Percentiles rank a stretch among this genome's conserved stretches.
phyloP scores from a whole-genome alignment of 2,888 invertebrate genomes.

The Tholera decimalis region DNA sequence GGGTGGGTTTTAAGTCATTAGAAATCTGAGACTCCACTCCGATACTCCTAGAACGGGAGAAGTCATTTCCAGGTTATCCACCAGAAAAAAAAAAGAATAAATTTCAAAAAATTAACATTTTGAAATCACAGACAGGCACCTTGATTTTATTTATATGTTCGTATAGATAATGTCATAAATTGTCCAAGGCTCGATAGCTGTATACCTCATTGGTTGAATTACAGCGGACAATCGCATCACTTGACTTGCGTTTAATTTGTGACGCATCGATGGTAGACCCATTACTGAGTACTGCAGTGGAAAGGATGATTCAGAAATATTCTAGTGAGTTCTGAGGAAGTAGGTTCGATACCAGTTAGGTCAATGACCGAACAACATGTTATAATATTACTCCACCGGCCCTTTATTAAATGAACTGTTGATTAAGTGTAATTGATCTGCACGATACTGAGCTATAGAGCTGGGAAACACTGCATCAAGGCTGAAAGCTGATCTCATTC shows the following conservation, averaged over 20 bases:
- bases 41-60: too few species aligned
- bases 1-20: too few species aligned
- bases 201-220: background rate
- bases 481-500: conserved; percentile 11
- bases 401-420: conserved; percentile 21
- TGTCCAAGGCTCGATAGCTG: background rate
- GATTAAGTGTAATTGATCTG: conserved; percentile 37
- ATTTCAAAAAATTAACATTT: too few species aligned
- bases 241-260: background rate
- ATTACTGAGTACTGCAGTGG: background rate
- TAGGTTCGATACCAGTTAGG: background rate
- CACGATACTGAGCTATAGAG: background rate
- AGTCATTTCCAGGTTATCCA: too few species aligned
- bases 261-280: too few species aligned
- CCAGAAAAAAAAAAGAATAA: too few species aligned
- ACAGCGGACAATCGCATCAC: background rate
- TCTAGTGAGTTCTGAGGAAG: conserved; percentile 1
- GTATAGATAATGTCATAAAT: background rate
- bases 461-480: background rate
- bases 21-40: too few species aligned
- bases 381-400: conserved; percentile 16
- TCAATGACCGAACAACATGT: conserved; percentile 2
- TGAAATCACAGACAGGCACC: too few species aligned
- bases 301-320: background rate
- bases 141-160: too few species aligned